Evolutionary conservation across 37 sponge, comb jelly and placozoan genomes (phyloP), one percentile per base, ranked within the genome.

Genomic region (Cliona cf. orientalis): DNA sequence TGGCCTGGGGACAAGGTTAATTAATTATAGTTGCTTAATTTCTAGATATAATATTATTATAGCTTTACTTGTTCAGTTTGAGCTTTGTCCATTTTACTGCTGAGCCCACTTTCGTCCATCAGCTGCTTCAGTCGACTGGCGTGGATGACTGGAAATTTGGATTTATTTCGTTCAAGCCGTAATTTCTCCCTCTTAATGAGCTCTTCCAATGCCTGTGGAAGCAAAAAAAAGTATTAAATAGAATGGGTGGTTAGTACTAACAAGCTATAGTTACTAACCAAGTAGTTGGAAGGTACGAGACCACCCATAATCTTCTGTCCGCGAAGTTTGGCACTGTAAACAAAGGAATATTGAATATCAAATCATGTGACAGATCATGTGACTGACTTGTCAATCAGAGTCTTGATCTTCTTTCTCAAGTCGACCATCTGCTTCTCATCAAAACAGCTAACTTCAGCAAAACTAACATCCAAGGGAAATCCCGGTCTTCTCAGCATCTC

Each of bases 281-380:
- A 38, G 56, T 91, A 91, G 69, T 66, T 83, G 57, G 83, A 71
- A 6, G 92, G 92, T 0, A 91, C 87, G 32, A 73, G 44, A 21
- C 82, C 92, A 31, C 92, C 92, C 87, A 91, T 85, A 19, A 91
- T 86, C 79, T 80, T 85, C 58, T 91, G 87, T 0, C 84, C 84
- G 12, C 87, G 31, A 55, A 91, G 82, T 63, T 85, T 84, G 25
- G 91, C 86, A 71, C 91, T 91, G 31, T 7, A 56, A 2, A 64
- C 21, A 42, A 35, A 73, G 3, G 1, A 63, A 6, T 46, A 55
- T 17, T 46, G 46, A 28, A 35, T 31, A n/a, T 31, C 17, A 36
- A 19, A 19, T 11, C 22, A 67, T 9, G 11, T 6, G 31, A 67
- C 14, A 28, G 3, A 28, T 37, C 4, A 62, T 5, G 31, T 5